Evolutionary conservation across 1,140 invertebrate genomes (phyloP).

Genomic region (Kradibia gibbosae): DNA sequence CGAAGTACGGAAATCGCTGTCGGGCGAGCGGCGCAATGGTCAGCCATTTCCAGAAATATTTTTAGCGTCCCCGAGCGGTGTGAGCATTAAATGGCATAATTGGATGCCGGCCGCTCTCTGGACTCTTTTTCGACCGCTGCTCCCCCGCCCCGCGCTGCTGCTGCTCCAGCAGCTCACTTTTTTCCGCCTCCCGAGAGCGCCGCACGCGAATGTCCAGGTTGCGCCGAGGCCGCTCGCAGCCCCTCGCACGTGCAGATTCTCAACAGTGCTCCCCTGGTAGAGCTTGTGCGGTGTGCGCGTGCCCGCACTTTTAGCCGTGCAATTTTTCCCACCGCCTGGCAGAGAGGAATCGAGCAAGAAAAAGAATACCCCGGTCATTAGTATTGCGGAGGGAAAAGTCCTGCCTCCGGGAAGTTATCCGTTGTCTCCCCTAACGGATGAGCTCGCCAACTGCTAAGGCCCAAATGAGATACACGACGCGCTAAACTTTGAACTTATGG

Average conservation of each 20-base stretch:
- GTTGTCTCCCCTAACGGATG: not conserved
- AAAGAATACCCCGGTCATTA: not conserved
- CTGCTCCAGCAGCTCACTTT: not conserved
- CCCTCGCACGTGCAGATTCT: not conserved
- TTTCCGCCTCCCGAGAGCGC: not conserved
- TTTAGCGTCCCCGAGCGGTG: not conserved
- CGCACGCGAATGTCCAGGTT: not conserved
- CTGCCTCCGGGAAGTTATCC: not conserved
- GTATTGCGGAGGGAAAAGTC: not conserved
- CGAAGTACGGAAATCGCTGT: not conserved
- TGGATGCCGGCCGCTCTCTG: constrained; percentile 11
- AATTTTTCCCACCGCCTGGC: not conserved
- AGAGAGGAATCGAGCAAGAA: not conserved
- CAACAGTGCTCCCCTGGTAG: not conserved
- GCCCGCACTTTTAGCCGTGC: constrained; percentile 4
- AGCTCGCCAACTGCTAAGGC: not conserved
- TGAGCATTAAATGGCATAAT: constrained; percentile 32
- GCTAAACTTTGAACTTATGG: no score
- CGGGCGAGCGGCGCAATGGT: not conserved
- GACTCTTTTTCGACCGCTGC: not conserved
- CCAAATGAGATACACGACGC: no score
- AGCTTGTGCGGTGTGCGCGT: not conserved
- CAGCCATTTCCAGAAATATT: constrained; percentile 35
- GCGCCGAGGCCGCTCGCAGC: not conserved
- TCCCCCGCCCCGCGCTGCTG: not conserved